Evolutionary conservation across 2,888 invertebrate species (phyloP).

Genomic region (Ganaspis brasiliensis): DNA sequence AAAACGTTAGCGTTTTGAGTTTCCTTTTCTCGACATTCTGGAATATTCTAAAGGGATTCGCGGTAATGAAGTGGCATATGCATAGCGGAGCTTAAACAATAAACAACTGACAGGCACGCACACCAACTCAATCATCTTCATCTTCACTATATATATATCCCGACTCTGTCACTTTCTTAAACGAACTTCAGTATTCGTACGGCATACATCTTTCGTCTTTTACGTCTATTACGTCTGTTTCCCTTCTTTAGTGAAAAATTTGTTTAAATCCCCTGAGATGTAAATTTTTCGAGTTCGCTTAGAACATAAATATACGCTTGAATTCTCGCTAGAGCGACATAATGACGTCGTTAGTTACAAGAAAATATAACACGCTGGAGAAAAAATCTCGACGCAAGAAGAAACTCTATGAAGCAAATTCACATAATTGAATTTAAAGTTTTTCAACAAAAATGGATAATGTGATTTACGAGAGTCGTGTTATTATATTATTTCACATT

Average conservation of each 20-base stretch:
- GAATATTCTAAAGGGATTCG: neutral
- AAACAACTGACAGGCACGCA: conserved; percentile 21
- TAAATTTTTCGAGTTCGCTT: conserved; percentile 16
- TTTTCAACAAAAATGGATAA: too few relatives aligned
- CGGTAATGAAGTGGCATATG: conserved; percentile 18
- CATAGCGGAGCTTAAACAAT: conserved; percentile 17
- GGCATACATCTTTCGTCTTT: conserved; percentile 9
- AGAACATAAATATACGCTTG: conserved; percentile 18
- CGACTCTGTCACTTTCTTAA: conserved; percentile 20
- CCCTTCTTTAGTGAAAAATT: conserved; percentile 23
- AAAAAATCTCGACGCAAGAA: neutral
- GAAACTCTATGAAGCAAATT: too few relatives aligned
- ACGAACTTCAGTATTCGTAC: conserved; percentile 23
- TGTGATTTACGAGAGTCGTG: too few relatives aligned
- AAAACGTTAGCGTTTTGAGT: conserved; percentile 3
- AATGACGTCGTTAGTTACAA: conserved; percentile 29
- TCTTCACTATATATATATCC: neutral
- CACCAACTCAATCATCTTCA: conserved; percentile 28
- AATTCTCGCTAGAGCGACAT: neutral
- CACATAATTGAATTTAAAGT: too few relatives aligned
- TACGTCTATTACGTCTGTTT: conserved; percentile 9
- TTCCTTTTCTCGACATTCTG: conserved; percentile 1
- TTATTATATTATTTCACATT: too few relatives aligned
- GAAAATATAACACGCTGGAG: conserved; percentile 37
- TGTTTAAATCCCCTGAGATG: conserved; percentile 30